These are phyloP conservation scores for Elysia crispata DNA, from an alignment of 2,888 invertebrate species.

Conservation along the genomic window DNA sequence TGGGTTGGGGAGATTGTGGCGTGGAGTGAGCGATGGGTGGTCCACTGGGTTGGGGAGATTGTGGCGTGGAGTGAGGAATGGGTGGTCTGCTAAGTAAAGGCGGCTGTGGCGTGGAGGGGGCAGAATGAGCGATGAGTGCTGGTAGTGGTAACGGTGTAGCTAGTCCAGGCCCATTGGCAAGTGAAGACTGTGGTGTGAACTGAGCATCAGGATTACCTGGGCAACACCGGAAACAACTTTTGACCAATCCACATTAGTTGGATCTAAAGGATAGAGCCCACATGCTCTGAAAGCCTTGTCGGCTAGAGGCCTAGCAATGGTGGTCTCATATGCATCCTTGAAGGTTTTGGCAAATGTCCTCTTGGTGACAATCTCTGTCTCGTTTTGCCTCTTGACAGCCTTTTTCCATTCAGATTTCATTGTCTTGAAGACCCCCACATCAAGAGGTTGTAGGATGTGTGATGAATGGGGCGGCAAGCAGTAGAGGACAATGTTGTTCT, in stretches of 20 bases:
- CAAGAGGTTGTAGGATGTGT: slow-evolving; percentile 14
- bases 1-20: too few species aligned
- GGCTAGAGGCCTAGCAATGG: background rate
- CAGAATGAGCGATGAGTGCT: too few species aligned
- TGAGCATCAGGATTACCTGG: too few species aligned
- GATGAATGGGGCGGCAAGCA: slow-evolving; percentile 3
- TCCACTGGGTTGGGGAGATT: too few species aligned
- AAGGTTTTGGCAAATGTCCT: slow-evolving; percentile 1
- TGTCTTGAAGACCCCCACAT: slow-evolving; percentile 6
- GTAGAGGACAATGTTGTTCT: slow-evolving; percentile 18
- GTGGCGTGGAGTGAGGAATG: too few species aligned
- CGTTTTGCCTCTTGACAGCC: slow-evolving; percentile 13
- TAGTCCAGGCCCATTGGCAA: too few species aligned
- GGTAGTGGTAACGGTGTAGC: too few species aligned
- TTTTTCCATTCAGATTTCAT: slow-evolving; percentile 4
- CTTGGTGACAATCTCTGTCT: background rate
- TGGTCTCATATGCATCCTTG: slow-evolving; percentile 2
- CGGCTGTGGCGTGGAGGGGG: too few species aligned
- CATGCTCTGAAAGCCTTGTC: background rate
- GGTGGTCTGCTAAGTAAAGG: too few species aligned
- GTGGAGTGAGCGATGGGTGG: too few species aligned
- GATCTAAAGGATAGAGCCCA: slow-evolving; percentile 12
- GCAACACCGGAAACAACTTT: background rate
- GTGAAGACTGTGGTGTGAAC: background rate
- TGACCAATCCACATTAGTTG: background rate